Percentiles rank a stretch among this genome's conserved stretches.
These are phyloP conservation scores for Dolomedes plantarius DNA, from an alignment of 2,888 invertebrate species.

Conservation along the genomic window DNA sequence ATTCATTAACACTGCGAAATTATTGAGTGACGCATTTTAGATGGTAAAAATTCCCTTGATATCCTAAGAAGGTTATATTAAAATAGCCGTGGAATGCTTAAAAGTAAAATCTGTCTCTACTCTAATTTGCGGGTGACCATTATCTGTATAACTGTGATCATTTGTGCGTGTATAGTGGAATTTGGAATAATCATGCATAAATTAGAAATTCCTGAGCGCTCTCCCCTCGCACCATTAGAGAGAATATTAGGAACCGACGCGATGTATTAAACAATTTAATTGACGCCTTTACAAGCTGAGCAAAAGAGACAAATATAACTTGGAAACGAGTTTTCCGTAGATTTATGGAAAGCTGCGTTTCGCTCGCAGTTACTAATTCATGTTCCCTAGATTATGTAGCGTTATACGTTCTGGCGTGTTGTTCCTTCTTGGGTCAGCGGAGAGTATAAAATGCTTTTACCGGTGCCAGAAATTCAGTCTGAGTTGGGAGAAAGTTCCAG, in stretches of 20 bases:
- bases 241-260: slow-evolving; percentile 15
- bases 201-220: slow-evolving; percentile 58
- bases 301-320: slow-evolving; percentile 40
- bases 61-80: background rate
- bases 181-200: slow-evolving; percentile 49
- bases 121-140: slow-evolving; percentile 19
- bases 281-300: slow-evolving; percentile 38
- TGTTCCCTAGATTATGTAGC: slow-evolving; percentile 32
- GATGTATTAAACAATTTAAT: slow-evolving; percentile 55
- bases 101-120: slow-evolving; percentile 5
- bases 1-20: background rate
- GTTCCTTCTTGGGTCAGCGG: background rate
- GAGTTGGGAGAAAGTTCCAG: background rate
- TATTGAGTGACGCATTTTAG: background rate
- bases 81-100: slow-evolving; percentile 4
- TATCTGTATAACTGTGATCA: slow-evolving; percentile 19
- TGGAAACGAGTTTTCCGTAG: slow-evolving; percentile 27
- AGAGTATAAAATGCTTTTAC: slow-evolving; percentile 10
- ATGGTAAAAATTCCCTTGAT: background rate
- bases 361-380: slow-evolving; percentile 41
- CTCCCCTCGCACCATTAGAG: slow-evolving; percentile 9
- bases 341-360: slow-evolving; percentile 33
- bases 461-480: background rate
- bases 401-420: slow-evolving; percentile 31
- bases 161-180: slow-evolving; percentile 38